A percentile compares a stretch with the other conserved stretches of the same genome.
Evolutionary conservation across 2,113 vertebrate species (phyloP).

Genomic region (Monarcha castaneiventris): DNA sequence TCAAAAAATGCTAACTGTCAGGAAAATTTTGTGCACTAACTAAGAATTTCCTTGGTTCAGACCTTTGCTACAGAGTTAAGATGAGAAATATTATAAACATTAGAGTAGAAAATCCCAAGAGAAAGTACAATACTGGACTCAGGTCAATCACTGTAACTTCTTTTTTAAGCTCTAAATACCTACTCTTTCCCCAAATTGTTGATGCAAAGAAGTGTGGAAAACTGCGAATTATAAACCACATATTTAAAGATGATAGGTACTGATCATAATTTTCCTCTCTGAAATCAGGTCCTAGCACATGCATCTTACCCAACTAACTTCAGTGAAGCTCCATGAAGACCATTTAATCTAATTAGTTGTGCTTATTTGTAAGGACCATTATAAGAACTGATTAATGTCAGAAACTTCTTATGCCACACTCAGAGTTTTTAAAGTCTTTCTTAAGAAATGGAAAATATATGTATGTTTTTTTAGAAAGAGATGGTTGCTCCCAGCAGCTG

Average conservation of each 20-base stretch:
- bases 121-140: background rate
- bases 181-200: background rate
- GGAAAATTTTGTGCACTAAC: background rate
- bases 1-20: background rate
- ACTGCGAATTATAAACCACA: background rate
- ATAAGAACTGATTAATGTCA: background rate
- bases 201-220: background rate
- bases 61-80: background rate
- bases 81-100: background rate
- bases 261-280: background rate
- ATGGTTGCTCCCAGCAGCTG: background rate
- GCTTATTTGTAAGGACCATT: background rate
- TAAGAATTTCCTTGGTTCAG: background rate
- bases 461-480: background rate
- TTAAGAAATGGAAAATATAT: background rate
- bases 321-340: background rate
- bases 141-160: background rate
- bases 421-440: background rate
- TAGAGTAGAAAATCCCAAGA: background rate
- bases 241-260: background rate
- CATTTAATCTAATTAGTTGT: background rate
- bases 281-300: background rate
- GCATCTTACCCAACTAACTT: background rate
- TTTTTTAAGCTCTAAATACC: background rate
- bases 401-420: background rate